Conservation (phyloP, 2,888 invertebrate genomes). For the Argyra leucocephala region DNA sequence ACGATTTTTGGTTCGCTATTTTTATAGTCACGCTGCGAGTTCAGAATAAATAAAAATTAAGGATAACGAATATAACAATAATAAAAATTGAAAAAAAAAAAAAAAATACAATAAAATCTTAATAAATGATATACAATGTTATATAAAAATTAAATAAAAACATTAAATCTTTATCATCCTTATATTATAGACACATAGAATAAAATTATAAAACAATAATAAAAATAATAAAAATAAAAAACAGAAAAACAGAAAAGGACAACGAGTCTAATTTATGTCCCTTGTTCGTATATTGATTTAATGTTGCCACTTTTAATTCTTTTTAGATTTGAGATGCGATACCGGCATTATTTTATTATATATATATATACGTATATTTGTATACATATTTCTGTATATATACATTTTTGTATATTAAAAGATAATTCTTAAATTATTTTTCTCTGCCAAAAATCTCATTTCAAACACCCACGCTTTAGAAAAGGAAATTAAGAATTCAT, state of each 20-base stretch:
- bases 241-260: background rate
- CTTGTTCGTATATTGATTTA: slow-evolving; percentile 6
- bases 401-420: too few relatives aligned
- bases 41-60: background rate
- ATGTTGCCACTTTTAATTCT: background rate
- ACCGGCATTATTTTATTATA: background rate
- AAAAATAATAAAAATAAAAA: background rate
- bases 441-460: too few relatives aligned
- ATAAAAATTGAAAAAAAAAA: background rate
- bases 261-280: slow-evolving; percentile 3
- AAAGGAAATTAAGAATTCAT: background rate
- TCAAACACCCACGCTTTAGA: background rate
- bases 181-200: background rate
- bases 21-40: background rate
- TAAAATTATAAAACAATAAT: background rate
- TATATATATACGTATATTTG: background rate
- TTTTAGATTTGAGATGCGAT: background rate
- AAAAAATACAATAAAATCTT: background rate
- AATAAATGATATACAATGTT: slow-evolving; percentile 6
- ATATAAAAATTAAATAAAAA: slow-evolving; percentile 2
- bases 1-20: background rate
- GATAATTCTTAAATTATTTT: too few relatives aligned
- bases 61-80: background rate
- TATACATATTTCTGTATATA: background rate
- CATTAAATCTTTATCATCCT: slow-evolving; percentile 2